Base-by-base conservation (phyloP, 2,113 vertebrate species). In the Thalassoma bifasciatum region DNA sequence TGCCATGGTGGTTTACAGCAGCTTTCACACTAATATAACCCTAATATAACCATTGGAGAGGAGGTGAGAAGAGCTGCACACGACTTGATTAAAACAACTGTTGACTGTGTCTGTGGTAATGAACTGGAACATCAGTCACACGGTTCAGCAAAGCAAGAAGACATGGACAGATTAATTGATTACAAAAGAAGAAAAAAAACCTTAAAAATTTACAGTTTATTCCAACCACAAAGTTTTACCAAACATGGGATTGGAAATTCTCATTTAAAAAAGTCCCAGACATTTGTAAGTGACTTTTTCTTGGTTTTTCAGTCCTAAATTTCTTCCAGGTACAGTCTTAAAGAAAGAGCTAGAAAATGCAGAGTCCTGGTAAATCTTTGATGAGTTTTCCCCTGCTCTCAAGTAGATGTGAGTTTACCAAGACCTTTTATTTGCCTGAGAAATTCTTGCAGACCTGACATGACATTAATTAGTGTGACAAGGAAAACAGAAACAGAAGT, bases 21-120 rank as follows among this genome's bases (percentile, higher is more conserved):
- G 81, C 79, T 71, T 19, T 81, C 73, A 86, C 86, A 65, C 85
- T 85, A 81, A 78, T 77, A 70, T 65, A 2, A 49, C 72, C 75
- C 85, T 74, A 83, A 79, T 93, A 91, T 87, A 91, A 87, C 91
- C 89, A 92, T 93, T 94, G 89, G 88, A 89, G 87, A 77, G 75
- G 80, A 86, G 86, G 93, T 93, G 92, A 89, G 91, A 93, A 91
- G 77, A 91, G 81, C 83, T 74, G 83, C 79, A 88, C 86, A 91
- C 71, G 36, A 86, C 86, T 81, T 82, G 83, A 89, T 92, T 93
- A 91, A 90, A 93, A 89, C 90, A 93, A 93, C 90, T 90, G 84
- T 85, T 76, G 86, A 88, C 81, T 75, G 76, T 88, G 88, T 83
- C 83, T 82, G 78, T 76, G 82, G 86, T 91, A 91, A 93, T 92